Percentiles rank a stretch among this genome's conserved stretches.
Evolutionary conservation across 2,888 invertebrate genomes (phyloP).

Genomic region (Temnothorax ravouxi): DNA sequence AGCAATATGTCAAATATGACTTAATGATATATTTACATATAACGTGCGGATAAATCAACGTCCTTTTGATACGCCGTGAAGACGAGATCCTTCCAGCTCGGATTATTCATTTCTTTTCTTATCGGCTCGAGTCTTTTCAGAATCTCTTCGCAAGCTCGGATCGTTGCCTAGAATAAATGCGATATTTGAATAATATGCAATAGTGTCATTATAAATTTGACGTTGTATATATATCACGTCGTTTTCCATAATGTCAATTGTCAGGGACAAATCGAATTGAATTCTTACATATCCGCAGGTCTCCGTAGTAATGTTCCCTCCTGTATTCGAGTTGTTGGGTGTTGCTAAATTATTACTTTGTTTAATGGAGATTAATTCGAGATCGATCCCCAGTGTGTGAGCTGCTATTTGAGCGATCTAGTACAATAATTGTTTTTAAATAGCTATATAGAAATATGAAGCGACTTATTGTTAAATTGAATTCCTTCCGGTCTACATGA

Average conservation of each 20-base stretch:
- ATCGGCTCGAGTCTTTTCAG: conserved; percentile 89
- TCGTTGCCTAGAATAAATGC: conserved; percentile 86
- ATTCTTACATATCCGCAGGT: conserved; percentile 86
- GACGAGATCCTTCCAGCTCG: conserved; percentile 89
- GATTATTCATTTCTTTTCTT: conserved; percentile 87
- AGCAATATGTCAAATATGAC: neutral
- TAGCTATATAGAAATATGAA: neutral
- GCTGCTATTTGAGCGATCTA: conserved; percentile 92
- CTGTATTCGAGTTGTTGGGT: conserved; percentile 90
- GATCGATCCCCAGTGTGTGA: conserved; percentile 90
- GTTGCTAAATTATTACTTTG: conserved; percentile 89
- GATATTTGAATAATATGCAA: neutral
- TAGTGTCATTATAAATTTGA: neutral
- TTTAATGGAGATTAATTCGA: conserved; percentile 90
- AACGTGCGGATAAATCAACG: conserved; percentile 89
- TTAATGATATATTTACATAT: conserved; percentile 86
- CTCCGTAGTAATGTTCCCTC: conserved; percentile 92
- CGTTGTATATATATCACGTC: neutral
- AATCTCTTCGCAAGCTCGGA: conserved; percentile 89
- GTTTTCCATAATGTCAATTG: neutral
- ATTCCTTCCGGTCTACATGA: neutral
- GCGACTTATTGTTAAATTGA: neutral
- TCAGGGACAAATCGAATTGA: neutral
- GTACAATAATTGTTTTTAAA: neutral
- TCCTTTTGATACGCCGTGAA: conserved; percentile 87